These are phyloP conservation scores for Epinephelus coioides DNA, from an alignment of 2,797 vertebrate species.

Conservation along the genomic window DNA sequence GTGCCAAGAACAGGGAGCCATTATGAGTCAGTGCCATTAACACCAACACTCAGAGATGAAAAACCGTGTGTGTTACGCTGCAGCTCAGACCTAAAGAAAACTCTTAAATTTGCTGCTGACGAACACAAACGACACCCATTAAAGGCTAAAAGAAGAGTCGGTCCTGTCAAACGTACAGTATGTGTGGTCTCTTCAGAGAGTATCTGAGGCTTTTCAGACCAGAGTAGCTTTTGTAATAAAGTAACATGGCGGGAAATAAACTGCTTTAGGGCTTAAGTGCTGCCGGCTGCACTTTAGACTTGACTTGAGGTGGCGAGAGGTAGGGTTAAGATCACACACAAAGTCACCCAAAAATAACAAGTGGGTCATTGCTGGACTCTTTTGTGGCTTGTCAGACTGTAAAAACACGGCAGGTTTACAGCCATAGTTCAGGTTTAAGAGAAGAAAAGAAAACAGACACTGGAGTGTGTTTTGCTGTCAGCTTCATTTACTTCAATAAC, in stretches of 20 bases:
- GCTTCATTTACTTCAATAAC: neutral
- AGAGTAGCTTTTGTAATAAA: slow-evolving; percentile 56
- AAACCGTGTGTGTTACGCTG: slow-evolving; percentile 26
- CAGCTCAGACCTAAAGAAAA: slow-evolving; percentile 57
- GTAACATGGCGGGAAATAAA: slow-evolving; percentile 49
- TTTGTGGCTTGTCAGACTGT: slow-evolving; percentile 8
- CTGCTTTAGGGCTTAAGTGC: slow-evolving; percentile 33
- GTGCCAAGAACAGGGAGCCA: slow-evolving; percentile 69
- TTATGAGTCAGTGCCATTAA: slow-evolving; percentile 77
- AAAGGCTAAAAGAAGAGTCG: slow-evolving; percentile 60
- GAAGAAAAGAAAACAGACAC: neutral
- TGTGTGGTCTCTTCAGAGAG: slow-evolving; percentile 70
- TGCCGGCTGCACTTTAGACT: slow-evolving; percentile 30
- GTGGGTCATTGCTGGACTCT: neutral
- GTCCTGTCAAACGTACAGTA: slow-evolving; percentile 56
- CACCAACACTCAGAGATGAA: slow-evolving; percentile 64
- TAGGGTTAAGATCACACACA: slow-evolving; percentile 8
- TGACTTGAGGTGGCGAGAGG: slow-evolving; percentile 42
- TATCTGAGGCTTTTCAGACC: slow-evolving; percentile 36
- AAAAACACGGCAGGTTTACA: slow-evolving; percentile 5
- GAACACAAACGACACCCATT: slow-evolving; percentile 51
- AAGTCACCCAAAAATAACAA: slow-evolving; percentile 41
- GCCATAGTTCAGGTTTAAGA: neutral
- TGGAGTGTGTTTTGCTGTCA: neutral
- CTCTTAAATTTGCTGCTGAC: slow-evolving; percentile 67